phyloP scores from a whole-genome alignment of 2,888 invertebrate genomes.

The Dasypolia templi region DNA sequence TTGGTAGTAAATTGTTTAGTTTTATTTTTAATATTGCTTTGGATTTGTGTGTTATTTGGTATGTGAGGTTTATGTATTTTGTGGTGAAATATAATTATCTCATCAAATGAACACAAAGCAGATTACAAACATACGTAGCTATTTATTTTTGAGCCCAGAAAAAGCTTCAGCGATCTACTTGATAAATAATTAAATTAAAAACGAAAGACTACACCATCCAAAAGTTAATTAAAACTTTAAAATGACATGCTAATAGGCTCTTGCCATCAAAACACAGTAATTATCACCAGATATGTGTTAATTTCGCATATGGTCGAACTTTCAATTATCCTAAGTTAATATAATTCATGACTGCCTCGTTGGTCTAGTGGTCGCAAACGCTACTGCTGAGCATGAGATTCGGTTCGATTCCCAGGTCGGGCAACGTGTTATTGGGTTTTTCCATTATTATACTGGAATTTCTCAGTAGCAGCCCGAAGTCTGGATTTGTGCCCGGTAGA shows the following conservation, averaged over 20 bases:
- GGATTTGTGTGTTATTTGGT: background rate
- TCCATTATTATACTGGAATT: no score
- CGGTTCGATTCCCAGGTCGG: no score
- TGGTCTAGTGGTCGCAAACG: no score
- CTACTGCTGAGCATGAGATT: no score
- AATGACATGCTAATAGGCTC: conserved; percentile 30
- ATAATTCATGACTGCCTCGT: no score
- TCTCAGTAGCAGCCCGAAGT: no score
- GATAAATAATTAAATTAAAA: conserved; percentile 1
- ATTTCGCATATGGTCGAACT: conserved; percentile 19
- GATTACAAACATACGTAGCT: background rate
- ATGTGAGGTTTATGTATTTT: background rate
- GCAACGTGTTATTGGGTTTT: no score
- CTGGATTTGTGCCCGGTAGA: background rate
- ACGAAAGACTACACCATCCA: background rate
- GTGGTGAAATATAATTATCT: background rate
- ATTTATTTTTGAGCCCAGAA: background rate
- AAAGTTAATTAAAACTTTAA: conserved; percentile 28
- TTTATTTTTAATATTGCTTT: background rate
- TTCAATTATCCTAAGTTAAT: conserved; percentile 2
- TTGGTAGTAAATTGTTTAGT: conserved; percentile 6
- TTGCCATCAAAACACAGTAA: conserved; percentile 20
- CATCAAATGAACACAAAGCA: background rate
- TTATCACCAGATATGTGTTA: conserved; percentile 31
- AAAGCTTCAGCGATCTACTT: background rate